Evolutionary conservation across 2,113 vertebrate species (phyloP).

Genomic region (Seriola rivoliana): DNA sequence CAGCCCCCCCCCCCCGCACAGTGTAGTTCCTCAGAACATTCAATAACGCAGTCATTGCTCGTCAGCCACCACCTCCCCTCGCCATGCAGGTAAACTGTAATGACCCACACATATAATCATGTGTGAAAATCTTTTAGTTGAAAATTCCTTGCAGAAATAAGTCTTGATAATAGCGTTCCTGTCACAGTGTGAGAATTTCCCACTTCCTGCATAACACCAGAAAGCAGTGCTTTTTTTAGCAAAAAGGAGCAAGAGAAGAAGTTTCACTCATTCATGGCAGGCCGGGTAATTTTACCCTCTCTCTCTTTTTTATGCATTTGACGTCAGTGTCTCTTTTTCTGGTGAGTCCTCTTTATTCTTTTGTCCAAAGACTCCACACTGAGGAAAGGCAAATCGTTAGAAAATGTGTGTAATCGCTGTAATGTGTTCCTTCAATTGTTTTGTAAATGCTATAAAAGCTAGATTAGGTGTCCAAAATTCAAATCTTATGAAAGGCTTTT

Average conservation of each 20-base stretch:
- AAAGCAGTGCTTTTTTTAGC: constrained; percentile 56
- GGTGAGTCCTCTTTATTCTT: constrained; percentile 93
- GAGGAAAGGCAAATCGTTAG: constrained; percentile 89
- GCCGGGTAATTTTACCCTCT: constrained; percentile 70
- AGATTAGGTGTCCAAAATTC: neutral
- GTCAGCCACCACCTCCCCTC: constrained; percentile 55
- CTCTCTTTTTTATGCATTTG: constrained; percentile 91
- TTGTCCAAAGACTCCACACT: constrained; percentile 99
- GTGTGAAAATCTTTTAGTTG: constrained; percentile 36
- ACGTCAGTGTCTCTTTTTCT: constrained; percentile 98
- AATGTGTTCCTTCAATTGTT: constrained; percentile 17
- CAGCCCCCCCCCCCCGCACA: neutral
- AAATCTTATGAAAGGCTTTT: neutral
- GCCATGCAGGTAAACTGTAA: constrained; percentile 69
- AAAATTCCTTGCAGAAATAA: constrained; percentile 28
- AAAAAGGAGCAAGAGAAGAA: constrained; percentile 55
- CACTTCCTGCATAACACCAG: constrained; percentile 29
- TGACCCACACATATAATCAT: constrained; percentile 53
- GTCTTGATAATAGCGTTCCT: constrained; percentile 24
- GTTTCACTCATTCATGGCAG: constrained; percentile 78
- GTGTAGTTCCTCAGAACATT: constrained; percentile 23
- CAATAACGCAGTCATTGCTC: constrained; percentile 12
- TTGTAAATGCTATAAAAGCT: constrained; percentile 8
- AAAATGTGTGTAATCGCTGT: constrained; percentile 80
- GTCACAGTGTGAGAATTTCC: constrained; percentile 39